These are phyloP conservation scores for Opisthocomus hoazin DNA, from an alignment of 2,113 vertebrate genomes.

Conservation along the genomic window DNA sequence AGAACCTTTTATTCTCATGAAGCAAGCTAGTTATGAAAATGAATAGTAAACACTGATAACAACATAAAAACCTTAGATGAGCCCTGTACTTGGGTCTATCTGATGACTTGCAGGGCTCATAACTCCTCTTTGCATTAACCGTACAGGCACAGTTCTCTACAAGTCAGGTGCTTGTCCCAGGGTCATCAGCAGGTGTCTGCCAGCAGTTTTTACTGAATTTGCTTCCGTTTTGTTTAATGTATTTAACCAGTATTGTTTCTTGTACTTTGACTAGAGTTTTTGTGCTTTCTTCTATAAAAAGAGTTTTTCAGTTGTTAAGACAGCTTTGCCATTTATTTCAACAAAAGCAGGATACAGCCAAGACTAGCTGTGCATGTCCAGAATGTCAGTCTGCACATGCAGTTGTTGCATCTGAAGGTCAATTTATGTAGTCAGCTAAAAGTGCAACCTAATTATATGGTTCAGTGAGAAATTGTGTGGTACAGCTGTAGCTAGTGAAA, in stretches of 20 bases:
- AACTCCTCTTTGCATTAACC: neutral
- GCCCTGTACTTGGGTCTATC: rapidly evolving
- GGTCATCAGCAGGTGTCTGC: neutral
- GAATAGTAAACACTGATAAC: neutral
- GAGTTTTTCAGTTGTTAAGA: neutral
- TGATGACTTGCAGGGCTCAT: neutral
- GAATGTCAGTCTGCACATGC: neutral
- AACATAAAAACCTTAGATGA: neutral
- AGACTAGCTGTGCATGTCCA: neutral
- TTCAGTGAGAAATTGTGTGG: slow-evolving; percentile 23
- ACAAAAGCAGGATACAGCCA: neutral
- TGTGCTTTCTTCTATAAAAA: neutral
- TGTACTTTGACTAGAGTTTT: neutral
- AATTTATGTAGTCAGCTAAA: slow-evolving; percentile 39
- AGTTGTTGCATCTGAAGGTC: slow-evolving; percentile 17
- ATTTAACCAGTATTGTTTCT: neutral
- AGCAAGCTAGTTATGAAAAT: neutral
- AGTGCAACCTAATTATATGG: slow-evolving; percentile 41
- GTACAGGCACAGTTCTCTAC: neutral
- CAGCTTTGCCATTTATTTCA: neutral
- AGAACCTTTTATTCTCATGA: neutral
- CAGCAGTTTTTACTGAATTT: neutral
- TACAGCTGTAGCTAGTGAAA: neutral
- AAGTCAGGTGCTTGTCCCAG: neutral
- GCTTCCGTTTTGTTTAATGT: neutral